These are phyloP conservation scores for Sebastolobus altivelis DNA, from an alignment of 2,797 vertebrate genomes.

Conservation along the genomic window DNA sequence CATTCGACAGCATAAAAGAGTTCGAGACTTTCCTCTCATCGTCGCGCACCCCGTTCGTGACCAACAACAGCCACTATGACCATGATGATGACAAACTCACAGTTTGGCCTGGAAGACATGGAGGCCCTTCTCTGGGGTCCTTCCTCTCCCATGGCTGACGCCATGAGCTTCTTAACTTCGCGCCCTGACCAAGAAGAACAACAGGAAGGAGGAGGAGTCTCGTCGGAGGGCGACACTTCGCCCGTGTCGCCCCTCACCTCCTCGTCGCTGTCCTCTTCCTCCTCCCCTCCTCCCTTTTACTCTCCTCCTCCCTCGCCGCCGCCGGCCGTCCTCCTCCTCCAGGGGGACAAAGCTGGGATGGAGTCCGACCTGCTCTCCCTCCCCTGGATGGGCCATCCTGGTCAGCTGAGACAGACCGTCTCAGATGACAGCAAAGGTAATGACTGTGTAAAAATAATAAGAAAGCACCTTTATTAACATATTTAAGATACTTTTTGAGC, in stretches of 20 bases:
- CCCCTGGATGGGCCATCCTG: constrained; percentile 72
- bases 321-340: constrained; percentile 61
- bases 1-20: constrained; percentile 84
- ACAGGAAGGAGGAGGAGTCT: constrained; percentile 72
- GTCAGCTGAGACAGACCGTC: constrained; percentile 69
- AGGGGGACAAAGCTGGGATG: constrained; percentile 74
- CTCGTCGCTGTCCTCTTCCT: constrained; percentile 73
- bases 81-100: constrained; percentile 93
- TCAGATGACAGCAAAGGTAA: constrained; percentile 79
- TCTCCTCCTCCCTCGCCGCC: constrained; percentile 80
- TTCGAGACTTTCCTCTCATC: constrained; percentile 53
- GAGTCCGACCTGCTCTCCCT: constrained; percentile 77
- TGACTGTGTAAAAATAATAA: constrained; percentile 22
- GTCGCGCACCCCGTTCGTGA: constrained; percentile 73
- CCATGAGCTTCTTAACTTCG: constrained; percentile 57
- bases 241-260: constrained; percentile 72
- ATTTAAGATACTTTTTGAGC: background rate
- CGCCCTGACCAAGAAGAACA: constrained; percentile 67
- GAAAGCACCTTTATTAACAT: background rate
- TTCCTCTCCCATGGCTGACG: constrained; percentile 96
- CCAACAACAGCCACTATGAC: constrained; percentile 83
- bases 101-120: constrained; percentile 93
- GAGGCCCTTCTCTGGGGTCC: constrained; percentile 91
- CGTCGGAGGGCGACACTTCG: constrained; percentile 56
- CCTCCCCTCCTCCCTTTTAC: constrained; percentile 76